A percentile compares a stretch with the other conserved stretches of the same genome.
Conservation (phyloP, 2,888 invertebrate species). For the Diplazon laetatorius region DNA sequence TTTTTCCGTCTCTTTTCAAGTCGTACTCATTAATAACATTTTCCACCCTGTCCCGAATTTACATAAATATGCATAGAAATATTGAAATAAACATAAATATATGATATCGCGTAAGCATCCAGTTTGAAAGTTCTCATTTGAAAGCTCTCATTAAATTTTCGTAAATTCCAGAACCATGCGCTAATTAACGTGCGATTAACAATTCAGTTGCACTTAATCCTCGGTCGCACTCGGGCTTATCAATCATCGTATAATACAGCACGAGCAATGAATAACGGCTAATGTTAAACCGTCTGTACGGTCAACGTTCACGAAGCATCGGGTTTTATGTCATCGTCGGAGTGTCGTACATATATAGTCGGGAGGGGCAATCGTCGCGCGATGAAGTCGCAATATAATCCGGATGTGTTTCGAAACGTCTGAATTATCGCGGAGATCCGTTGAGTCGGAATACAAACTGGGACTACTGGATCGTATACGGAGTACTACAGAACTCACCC, state of each 20-base stretch:
- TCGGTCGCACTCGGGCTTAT: background rate
- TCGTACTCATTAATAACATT: no score
- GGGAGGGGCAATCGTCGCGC: background rate
- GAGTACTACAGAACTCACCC: no score
- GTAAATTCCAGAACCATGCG: constrained; percentile 15
- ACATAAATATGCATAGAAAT: no score
- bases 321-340: background rate
- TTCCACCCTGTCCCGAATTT: no score
- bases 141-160: no score
- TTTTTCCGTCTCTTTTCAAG: no score
- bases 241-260: background rate
- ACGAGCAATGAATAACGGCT: background rate
- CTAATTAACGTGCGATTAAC: constrained; percentile 29
- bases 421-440: constrained; percentile 5
- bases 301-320: background rate
- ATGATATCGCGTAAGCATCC: no score
- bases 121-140: no score
- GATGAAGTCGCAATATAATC: background rate
- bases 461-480: no score
- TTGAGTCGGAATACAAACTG: background rate
- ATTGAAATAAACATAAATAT: no score
- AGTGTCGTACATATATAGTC: no score
- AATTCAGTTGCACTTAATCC: constrained; percentile 38
- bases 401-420: background rate
- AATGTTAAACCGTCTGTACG: background rate